phyloP scores from a whole-genome alignment of 2,797 vertebrate genomes.

The Prunella strophiata region DNA sequence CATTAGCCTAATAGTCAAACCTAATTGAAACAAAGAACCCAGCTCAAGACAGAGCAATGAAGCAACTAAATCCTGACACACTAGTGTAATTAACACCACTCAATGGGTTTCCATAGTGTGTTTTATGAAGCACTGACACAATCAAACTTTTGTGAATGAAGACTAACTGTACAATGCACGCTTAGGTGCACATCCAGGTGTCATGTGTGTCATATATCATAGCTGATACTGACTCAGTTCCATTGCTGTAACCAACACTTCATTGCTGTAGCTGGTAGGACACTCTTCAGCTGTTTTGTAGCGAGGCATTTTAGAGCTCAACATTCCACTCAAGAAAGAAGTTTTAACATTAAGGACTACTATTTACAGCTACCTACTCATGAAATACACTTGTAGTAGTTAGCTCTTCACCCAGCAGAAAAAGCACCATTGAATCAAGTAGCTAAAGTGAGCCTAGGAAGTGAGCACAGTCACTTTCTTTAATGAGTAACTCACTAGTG shows the following conservation, averaged over 20 bases:
- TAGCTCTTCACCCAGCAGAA: neutral
- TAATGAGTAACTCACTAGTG: neutral
- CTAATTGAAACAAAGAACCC: neutral
- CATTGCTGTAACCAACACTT: neutral
- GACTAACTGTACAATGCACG: accelerated
- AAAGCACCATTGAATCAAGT: neutral
- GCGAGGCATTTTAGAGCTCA: neutral
- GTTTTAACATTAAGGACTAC: neutral
- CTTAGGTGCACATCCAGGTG: neutral
- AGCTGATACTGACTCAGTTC: neutral
- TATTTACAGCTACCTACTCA: neutral
- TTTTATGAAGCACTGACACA: neutral
- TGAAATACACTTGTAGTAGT: accelerated
- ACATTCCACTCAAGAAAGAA: neutral
- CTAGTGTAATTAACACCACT: accelerated
- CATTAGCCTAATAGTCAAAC: neutral
- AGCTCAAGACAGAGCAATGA: neutral
- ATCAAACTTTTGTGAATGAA: neutral
- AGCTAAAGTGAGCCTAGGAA: neutral
- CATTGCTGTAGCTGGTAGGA: neutral
- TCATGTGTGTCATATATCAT: accelerated
- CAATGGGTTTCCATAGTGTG: accelerated
- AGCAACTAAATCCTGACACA: neutral
- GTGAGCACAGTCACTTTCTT: neutral
- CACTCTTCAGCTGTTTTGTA: accelerated